Evolutionary conservation across 2,113 vertebrate species (phyloP), one percentile per base, ranked within the genome.

Genomic region (Hippocampus mohnikei): DNA sequence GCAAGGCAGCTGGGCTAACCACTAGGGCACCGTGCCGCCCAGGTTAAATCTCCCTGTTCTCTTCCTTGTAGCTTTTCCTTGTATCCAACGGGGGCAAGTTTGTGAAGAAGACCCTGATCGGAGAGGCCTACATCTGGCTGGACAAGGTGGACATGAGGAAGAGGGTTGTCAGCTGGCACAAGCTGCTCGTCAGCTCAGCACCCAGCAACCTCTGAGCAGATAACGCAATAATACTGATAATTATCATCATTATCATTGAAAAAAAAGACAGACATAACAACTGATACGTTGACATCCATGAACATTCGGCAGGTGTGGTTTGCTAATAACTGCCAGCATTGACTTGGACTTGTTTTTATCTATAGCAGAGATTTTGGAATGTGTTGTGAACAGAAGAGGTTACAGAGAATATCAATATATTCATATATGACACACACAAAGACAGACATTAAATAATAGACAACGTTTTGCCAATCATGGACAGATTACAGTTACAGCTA

Each of bases 71-170:
- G 97, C 94, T 99, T 85, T 94, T 98, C 75, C 90, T 99, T 85
- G 95, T 98, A 79, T 99, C 97, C 73, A 98, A 98, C 48, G 97
- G 97, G 85, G 97, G 97, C 44, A 99, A 99, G 86, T 99, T 99
- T 90, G 92, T 99, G 95, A 98, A 98, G 94, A 99, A 99, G 92
- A 98, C 97, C 27, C 86, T 99, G 84, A 98, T 99, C 76, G 97
- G 97, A 0, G 97, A 99, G 89, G 96, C 97, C 76, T 98, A 96
- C 90, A 95, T 99, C 90, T 99, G 96, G 95, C 93, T 99, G 82
- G 97, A 99, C 92, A 98, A 98, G 91, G 95, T 99, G 89, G 97
- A 99, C 92, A 96, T 98, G 92, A 95, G 97, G 84, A 99, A 99
- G 92, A 93, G 96, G 85, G 95, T 94, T 79, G 97, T 99, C 84